A percentile compares a stretch with the other conserved stretches of the same genome.
Evolutionary conservation across 2,888 invertebrate species (phyloP).

Genomic region (Ophion ventricosus): DNA sequence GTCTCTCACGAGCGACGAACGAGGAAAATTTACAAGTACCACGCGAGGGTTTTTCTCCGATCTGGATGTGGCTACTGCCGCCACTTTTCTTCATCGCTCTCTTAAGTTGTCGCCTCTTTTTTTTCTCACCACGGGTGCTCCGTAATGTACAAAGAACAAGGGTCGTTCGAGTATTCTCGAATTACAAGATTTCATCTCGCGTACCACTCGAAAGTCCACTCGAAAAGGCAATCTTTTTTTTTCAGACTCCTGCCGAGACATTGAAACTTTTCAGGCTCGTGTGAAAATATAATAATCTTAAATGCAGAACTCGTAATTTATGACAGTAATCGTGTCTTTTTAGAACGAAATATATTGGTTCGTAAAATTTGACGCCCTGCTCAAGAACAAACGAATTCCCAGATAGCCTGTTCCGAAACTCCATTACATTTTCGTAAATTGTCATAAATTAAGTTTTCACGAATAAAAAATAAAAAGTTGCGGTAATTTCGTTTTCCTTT

Average conservation of each 20-base stretch:
- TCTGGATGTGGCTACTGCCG: slow-evolving; percentile 35
- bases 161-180: slow-evolving; percentile 53
- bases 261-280: neutral
- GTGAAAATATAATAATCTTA: too few species aligned
- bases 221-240: neutral
- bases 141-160: slow-evolving; percentile 48
- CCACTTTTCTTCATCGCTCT: slow-evolving; percentile 56
- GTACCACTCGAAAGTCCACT: slow-evolving; percentile 60
- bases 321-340: too few species aligned
- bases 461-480: too few species aligned
- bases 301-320: too few species aligned
- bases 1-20: slow-evolving; percentile 30
- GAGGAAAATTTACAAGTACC: slow-evolving; percentile 56
- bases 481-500: too few species aligned
- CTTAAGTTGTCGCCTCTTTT: slow-evolving; percentile 11
- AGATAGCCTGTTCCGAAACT: too few species aligned
- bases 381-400: too few species aligned
- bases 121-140: neutral
- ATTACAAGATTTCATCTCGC: slow-evolving; percentile 62
- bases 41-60: slow-evolving; percentile 11
- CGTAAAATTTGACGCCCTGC: too few species aligned
- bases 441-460: too few species aligned
- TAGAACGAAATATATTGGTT: too few species aligned
- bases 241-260: neutral
- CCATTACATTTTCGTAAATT: too few species aligned